Base-by-base conservation (phyloP, 2,113 vertebrate genomes). In the Mastomys natalensis region DNA sequence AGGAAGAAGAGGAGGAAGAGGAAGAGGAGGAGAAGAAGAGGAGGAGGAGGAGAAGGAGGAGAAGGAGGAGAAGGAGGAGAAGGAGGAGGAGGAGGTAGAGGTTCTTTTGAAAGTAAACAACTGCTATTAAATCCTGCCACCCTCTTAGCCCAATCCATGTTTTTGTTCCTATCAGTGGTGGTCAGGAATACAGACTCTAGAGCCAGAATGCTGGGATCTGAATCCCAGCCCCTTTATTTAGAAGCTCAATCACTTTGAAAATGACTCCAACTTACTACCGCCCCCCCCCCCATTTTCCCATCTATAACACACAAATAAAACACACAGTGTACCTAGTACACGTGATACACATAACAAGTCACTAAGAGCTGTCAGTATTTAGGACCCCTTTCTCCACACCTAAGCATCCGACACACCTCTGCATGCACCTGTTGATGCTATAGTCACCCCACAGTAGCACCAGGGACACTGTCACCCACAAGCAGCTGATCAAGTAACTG, bases 71-170 rank as follows among this genome's bases (percentile, higher is more conserved):
- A 78, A 97, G 96, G 97, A 95, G 45, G 87, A 96, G 93, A 8
- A 1, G 90, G 85, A 95, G 84, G 82, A 97, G 95, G 97, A 96
- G 40, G 87, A 97, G 94, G 97, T 5, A 87, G 87, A 95, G 87
- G 37, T 78, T 96, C 10, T 48, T 90, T 48, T 94, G 96, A 95
- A 98, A 92, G 78, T 84, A 97, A 98, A 97, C 95, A 93, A 82
- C 68, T 60, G 55, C 86, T 89, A 85, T 77, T 77, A 51, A 74
- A 87, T n/a, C 45, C 60, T 68, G 37, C 55, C 73, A 82, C 10
- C 0, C 13, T 55, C 15, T 72, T 66, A 76, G 77, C 74, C 29
- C 21, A 48, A n/a, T 62, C 51, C 40, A 85, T 43, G 78, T 68
- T 58, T 72, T 76, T 55, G 40, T 34, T 62, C 16, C 4, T 70